Conservation (phyloP, 2,888 invertebrate species). For the Dendrolimus pini region DNA sequence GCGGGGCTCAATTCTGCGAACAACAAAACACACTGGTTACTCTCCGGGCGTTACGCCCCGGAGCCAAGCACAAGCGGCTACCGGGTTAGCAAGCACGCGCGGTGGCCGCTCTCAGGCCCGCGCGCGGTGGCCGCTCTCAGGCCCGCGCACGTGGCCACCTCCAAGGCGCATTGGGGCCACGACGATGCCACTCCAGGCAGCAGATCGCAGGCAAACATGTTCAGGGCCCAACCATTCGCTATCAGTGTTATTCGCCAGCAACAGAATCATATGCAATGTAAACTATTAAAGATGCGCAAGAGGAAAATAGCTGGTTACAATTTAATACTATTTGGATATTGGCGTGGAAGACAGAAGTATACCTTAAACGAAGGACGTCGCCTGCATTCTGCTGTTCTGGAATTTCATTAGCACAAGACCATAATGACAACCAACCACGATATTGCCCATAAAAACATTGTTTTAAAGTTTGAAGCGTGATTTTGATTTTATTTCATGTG, state of each 20-base stretch:
- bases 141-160: background rate
- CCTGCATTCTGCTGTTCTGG: slow-evolving; percentile 42
- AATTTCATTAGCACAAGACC: slow-evolving; percentile 4
- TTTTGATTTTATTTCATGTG: no score
- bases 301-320: slow-evolving; percentile 28
- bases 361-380: slow-evolving; percentile 35
- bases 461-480: no score
- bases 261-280: slow-evolving; percentile 25
- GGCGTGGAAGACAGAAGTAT: slow-evolving; percentile 22
- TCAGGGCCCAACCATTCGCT: slow-evolving; percentile 28
- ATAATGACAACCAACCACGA: slow-evolving; percentile 1
- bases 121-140: slow-evolving; percentile 17
- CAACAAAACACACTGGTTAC: slow-evolving; percentile 76
- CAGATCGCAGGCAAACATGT: slow-evolving; percentile 31
- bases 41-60: slow-evolving; percentile 67
- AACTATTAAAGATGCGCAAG: slow-evolving; percentile 38
- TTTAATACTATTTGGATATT: slow-evolving; percentile 18
- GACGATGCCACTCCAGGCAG: slow-evolving; percentile 17
- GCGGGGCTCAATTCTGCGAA: slow-evolving; percentile 77
- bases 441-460: no score
- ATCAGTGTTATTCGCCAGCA: slow-evolving; percentile 45
- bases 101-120: slow-evolving; percentile 32
- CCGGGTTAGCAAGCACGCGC: slow-evolving; percentile 71
- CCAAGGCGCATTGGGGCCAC: background rate
- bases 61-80: slow-evolving; percentile 75